A percentile compares a stretch with the other conserved stretches of the same genome.
phyloP scores from a whole-genome alignment of 2,888 invertebrate species.

The Cyrtodaria siliqua region DNA sequence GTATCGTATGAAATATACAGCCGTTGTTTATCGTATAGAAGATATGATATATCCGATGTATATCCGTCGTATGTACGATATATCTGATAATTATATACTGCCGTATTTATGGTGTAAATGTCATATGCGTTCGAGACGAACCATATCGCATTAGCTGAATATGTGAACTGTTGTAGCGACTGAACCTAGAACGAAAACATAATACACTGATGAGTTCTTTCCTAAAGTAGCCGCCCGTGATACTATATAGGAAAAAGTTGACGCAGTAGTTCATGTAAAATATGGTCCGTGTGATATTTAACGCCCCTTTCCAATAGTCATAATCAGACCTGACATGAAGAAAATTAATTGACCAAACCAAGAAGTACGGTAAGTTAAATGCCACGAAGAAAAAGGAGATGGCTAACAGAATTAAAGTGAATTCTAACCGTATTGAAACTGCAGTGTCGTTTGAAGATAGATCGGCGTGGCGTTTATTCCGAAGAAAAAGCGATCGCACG shows the following conservation, averaged over 20 bases:
- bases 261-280: constrained; percentile 82
- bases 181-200: background rate
- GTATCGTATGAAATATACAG: too few relatives aligned
- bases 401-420: constrained; percentile 80
- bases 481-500: constrained; percentile 65
- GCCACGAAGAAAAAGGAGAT: constrained; percentile 82
- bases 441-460: constrained; percentile 73
- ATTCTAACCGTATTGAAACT: constrained; percentile 77
- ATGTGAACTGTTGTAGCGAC: background rate
- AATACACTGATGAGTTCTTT: constrained; percentile 73
- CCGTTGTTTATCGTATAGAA: too few relatives aligned
- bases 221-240: constrained; percentile 82
- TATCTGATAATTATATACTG: too few relatives aligned
- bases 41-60: too few relatives aligned
- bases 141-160: too few relatives aligned
- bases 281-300: constrained; percentile 75
- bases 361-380: constrained; percentile 83
- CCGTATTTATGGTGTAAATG: background rate
- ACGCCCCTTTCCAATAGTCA: constrained; percentile 63
- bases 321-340: constrained; percentile 8
- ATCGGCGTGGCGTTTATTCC: constrained; percentile 60
- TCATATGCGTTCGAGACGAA: constrained; percentile 5
- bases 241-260: constrained; percentile 82
- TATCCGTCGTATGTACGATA: too few relatives aligned
- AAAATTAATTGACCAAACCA: constrained; percentile 75